Evolutionary conservation across 2,888 invertebrate species (phyloP), one percentile per base, ranked within the genome.

Genomic region (Hydriomena furcata): DNA sequence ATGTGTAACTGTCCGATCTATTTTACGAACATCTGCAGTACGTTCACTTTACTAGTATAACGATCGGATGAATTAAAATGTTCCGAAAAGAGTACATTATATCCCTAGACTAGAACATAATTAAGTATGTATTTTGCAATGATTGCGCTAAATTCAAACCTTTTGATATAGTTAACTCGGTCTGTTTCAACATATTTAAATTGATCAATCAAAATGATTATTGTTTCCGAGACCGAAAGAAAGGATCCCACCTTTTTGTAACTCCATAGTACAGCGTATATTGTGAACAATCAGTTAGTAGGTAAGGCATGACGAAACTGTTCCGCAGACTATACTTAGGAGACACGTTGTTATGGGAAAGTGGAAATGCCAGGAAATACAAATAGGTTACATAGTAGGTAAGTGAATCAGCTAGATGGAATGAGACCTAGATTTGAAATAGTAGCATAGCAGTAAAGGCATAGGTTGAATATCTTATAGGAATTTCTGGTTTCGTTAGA

Each of bases 211-310:
- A 43, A 52, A 52, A 45, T 23, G 31, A 31, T 31, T 32, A 31
- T 49, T 43, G 41, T 55, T 58, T 54, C 55, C 58, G 48, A 62
- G 54, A 58, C 56, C 37, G 50, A 66, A 57, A 65, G 61, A 61
- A 13, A 63, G 53, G 52, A 67, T 71, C 71, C 56, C 72, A 71
- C 63, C 63, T 63, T 68, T 71, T 68, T 71, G 54, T 62, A 48
- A 47, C 53, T 41, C 24, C 40, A 46, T 56, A 62, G 58, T 40
- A 38, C 40, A 48, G 40, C 38, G 32, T 37, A n/a, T n/a, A 57
- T 48, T 55, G 48, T 58, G 54, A 50, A 48, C 47, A 43, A 41
- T 44, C 49, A 43, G 44, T 49, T 35, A 49, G 46, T 31, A 52
- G 36, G 45, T 49, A 54, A 40, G 47, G 61, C 50, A 65, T 68